Conservation (phyloP, 2,888 invertebrate species). For the Sialis lutaria region DNA sequence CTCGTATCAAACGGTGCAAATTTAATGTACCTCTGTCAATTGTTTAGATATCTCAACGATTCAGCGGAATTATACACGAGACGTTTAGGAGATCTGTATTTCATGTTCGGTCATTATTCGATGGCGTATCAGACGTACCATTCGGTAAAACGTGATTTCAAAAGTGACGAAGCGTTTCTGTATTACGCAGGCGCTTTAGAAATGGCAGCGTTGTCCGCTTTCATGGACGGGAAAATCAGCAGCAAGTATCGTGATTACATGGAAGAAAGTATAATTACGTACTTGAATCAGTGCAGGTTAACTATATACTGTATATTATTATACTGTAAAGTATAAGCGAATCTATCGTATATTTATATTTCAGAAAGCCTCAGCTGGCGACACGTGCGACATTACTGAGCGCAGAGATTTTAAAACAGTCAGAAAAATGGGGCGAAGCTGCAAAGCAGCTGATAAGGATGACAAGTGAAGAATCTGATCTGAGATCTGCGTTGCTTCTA, state of each 20-base stretch:
- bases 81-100: conserved; percentile 86
- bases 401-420: conserved; percentile 67
- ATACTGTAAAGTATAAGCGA: conserved; percentile 1
- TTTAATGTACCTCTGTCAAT: conserved; percentile 5
- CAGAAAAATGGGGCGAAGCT: conserved; percentile 74
- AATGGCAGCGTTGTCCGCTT: conserved; percentile 87
- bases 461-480: conserved; percentile 95
- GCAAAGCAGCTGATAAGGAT: conserved; percentile 87
- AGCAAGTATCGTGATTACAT: conserved; percentile 76
- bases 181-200: conserved; percentile 93
- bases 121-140: conserved; percentile 89
- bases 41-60: conserved; percentile 55
- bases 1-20: too few relatives aligned
- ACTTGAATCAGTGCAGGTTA: conserved; percentile 77
- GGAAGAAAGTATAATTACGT: conserved; percentile 87
- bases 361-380: conserved; percentile 77
- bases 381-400: conserved; percentile 82
- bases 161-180: conserved; percentile 92
- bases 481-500: conserved; percentile 79
- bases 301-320: not conserved
- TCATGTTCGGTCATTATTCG: conserved; percentile 88
- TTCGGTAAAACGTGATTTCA: conserved; percentile 92
- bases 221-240: conserved; percentile 66
- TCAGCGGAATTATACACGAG: conserved; percentile 85
- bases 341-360: conserved; percentile 12